phyloP scores from a whole-genome alignment of 2,888 invertebrate species.

The Rhagonycha fulva region DNA sequence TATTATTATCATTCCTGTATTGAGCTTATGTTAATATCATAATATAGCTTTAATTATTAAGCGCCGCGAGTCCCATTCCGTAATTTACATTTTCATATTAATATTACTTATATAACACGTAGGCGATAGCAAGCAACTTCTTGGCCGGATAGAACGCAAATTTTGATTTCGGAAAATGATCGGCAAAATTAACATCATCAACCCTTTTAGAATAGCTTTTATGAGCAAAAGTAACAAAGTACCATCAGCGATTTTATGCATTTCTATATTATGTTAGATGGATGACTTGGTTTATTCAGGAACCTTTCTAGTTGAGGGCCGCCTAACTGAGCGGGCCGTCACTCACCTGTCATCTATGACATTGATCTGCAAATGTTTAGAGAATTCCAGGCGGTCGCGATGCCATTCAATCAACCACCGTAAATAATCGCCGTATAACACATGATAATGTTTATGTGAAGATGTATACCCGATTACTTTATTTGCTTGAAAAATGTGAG shows the following conservation, averaged over 20 bases:
- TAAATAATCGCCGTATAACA: slow-evolving; percentile 36
- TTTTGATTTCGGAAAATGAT: too few species aligned
- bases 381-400: slow-evolving; percentile 39
- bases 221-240: neutral
- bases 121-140: neutral
- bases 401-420: slow-evolving; percentile 36
- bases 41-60: neutral
- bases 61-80: neutral
- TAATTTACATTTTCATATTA: neutral
- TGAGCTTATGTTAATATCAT: neutral
- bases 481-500: slow-evolving; percentile 18
- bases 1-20: neutral
- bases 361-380: slow-evolving; percentile 44
- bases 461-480: slow-evolving; percentile 28
- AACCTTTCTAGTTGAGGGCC: slow-evolving; percentile 36
- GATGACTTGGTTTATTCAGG: slow-evolving; percentile 24
- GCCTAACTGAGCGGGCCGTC: slow-evolving; percentile 37
- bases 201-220: neutral
- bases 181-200: neutral
- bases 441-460: slow-evolving; percentile 28
- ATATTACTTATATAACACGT: neutral
- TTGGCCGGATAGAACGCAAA: neutral
- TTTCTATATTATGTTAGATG: slow-evolving; percentile 2
- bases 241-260: neutral
- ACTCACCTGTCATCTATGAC: slow-evolving; percentile 42